A percentile compares a stretch with the other conserved stretches of the same genome.
Evolutionary conservation across 2,113 vertebrate species (phyloP).

Genomic region (Proteles cristata): DNA sequence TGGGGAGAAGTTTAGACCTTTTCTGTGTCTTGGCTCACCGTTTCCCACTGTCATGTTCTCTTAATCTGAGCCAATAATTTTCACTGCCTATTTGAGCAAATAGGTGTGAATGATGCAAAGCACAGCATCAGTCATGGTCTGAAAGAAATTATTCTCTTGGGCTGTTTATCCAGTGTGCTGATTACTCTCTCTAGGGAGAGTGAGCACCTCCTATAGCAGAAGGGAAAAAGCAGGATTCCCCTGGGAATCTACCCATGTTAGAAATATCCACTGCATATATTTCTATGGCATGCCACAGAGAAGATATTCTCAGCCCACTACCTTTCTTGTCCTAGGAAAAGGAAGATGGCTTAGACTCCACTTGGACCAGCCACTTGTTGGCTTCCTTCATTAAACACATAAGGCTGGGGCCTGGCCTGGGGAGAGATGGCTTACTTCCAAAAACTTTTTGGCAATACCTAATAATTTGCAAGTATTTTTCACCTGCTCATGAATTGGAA

Average conservation of each 20-base stretch:
- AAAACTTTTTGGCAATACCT: background rate
- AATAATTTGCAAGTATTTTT: background rate
- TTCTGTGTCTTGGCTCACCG: background rate
- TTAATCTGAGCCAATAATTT: slow-evolving; percentile 14
- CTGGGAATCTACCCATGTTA: background rate
- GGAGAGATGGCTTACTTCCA: background rate
- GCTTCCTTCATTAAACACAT: background rate
- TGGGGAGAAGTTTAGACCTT: background rate
- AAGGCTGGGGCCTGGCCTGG: background rate
- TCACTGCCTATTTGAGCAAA: slow-evolving; percentile 63
- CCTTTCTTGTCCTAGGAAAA: background rate
- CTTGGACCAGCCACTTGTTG: background rate
- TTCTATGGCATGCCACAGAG: background rate
- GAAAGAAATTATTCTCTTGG: background rate
- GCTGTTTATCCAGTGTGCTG: too few species aligned
- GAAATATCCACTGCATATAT: background rate
- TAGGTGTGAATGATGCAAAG: background rate
- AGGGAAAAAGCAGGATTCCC: background rate
- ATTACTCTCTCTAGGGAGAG: background rate
- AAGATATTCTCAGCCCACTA: background rate
- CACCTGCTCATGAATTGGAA: too few species aligned
- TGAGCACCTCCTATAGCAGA: background rate
- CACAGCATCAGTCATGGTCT: background rate
- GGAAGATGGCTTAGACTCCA: background rate
- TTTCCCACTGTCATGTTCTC: background rate